These are phyloP conservation scores for Mythimna impura DNA, from an alignment of 2,888 invertebrate genomes.

Conservation along the genomic window DNA sequence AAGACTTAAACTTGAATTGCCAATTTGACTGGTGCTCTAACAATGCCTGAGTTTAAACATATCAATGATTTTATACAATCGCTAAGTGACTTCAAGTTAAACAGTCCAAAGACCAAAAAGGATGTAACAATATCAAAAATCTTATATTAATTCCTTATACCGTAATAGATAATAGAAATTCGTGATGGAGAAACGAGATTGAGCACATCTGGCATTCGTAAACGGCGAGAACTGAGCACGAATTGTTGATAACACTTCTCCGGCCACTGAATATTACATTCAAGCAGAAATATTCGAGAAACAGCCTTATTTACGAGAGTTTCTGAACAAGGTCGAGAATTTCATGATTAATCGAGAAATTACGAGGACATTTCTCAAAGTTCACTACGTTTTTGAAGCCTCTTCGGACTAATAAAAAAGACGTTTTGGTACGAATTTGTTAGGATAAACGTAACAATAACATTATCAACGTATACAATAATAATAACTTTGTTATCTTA, in stretches of 20 bases:
- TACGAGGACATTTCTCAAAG: constrained; percentile 23
- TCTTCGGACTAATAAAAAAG: constrained; percentile 17
- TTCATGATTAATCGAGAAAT: constrained; percentile 48
- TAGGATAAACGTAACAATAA: constrained; percentile 36
- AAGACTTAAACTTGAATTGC: background rate
- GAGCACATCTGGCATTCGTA: constrained; percentile 57
- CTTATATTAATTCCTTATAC: constrained; percentile 42
- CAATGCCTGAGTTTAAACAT: background rate
- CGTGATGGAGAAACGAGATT: constrained; percentile 56
- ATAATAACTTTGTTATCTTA: constrained; percentile 54
- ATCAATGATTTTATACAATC: background rate
- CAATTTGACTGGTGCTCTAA: background rate
- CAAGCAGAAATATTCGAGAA: constrained; percentile 56
- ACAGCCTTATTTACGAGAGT: constrained; percentile 51
- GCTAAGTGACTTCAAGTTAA: constrained; percentile 3
- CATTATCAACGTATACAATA: constrained; percentile 28
- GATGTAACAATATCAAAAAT: constrained; percentile 22
- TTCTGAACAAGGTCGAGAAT: constrained; percentile 48
- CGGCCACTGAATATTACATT: constrained; percentile 58
- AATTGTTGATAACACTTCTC: constrained; percentile 57
- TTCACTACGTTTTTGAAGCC: constrained; percentile 25
- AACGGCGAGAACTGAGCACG: constrained; percentile 49
- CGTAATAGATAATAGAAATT: constrained; percentile 53
- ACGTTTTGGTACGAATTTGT: constrained; percentile 8
- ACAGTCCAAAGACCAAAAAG: constrained; percentile 15